Conservation (phyloP, 2,888 invertebrate species). For the Allophyes oxyacanthae region DNA sequence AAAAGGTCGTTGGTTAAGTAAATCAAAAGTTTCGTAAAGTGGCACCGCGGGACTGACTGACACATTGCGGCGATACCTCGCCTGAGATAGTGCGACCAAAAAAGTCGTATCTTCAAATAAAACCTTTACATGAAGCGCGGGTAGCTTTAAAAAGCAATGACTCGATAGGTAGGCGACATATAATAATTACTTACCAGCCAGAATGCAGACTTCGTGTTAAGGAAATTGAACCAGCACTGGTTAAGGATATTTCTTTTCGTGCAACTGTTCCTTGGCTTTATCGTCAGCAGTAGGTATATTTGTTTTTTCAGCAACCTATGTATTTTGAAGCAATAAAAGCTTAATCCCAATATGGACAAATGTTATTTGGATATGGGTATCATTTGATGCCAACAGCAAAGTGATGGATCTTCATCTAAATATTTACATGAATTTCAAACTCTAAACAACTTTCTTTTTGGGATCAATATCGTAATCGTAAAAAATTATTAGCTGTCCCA, state of each 20-base stretch:
- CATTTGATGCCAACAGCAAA: no score
- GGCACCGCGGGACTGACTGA: conserved; percentile 73
- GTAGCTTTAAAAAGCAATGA: conserved; percentile 71
- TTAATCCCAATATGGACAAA: no score
- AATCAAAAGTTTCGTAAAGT: conserved; percentile 77
- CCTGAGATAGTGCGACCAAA: conserved; percentile 63
- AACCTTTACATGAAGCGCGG: conserved; percentile 63
- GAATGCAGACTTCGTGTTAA: conserved; percentile 31
- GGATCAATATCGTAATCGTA: no score
- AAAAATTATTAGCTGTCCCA: no score
- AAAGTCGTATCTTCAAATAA: conserved; percentile 58
- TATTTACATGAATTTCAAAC: no score
- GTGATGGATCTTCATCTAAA: no score
- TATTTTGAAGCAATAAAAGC: not conserved
- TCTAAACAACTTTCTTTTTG: no score
- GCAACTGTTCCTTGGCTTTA: conserved; percentile 10
- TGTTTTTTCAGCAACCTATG: conserved; percentile 17
- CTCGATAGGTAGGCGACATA: conserved; percentile 74
- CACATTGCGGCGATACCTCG: conserved; percentile 73
- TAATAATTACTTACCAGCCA: conserved; percentile 68
- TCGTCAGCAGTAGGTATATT: no score
- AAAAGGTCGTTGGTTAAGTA: conserved; percentile 62
- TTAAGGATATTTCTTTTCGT: conserved; percentile 28
- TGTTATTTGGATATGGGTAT: no score
- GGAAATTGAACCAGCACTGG: conserved; percentile 37